These are phyloP conservation scores for Delphinus delphis DNA, from an alignment of 2,113 vertebrate genomes.

Conservation along the genomic window DNA sequence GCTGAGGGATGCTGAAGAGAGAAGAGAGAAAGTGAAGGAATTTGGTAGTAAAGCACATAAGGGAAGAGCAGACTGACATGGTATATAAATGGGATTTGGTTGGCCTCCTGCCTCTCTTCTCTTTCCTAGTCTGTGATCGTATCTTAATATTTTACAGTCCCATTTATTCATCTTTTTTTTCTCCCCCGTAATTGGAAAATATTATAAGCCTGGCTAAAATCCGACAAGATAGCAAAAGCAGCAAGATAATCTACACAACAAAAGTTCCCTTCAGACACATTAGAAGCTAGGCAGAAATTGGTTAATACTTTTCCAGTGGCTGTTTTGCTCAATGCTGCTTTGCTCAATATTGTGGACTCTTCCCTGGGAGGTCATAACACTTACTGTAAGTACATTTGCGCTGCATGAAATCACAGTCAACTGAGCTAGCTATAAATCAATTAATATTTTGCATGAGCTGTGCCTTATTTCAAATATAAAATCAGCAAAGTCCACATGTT, in stretches of 20 bases:
- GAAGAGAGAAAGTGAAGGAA: background rate
- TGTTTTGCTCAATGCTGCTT: background rate
- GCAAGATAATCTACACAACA: conserved; percentile 23
- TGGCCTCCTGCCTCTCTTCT: background rate
- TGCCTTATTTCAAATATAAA: conserved; percentile 40
- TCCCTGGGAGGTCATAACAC: conserved; percentile 40
- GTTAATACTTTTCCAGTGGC: conserved; percentile 59
- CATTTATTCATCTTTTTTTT: background rate
- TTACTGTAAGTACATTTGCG: conserved; percentile 57
- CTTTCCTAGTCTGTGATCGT: background rate
- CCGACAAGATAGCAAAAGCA: conserved; percentile 16
- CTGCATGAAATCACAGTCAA: conserved; percentile 47
- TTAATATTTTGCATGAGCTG: conserved; percentile 34
- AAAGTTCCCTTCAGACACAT: conserved; percentile 42
- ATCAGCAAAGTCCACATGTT: conserved; percentile 17
- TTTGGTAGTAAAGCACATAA: background rate
- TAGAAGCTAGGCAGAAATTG: conserved; percentile 52
- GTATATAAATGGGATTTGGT: background rate
- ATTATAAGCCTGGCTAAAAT: conserved; percentile 22
- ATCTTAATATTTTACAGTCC: conserved; percentile 17
- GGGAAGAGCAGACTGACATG: background rate
- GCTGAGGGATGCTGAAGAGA: background rate
- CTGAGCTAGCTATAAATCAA: conserved; percentile 46
- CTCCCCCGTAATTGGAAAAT: background rate
- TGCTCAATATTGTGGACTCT: background rate